These are phyloP conservation scores for Benthosema pterotum DNA, from an alignment of 2,797 vertebrate genomes.

Conservation along the genomic window DNA sequence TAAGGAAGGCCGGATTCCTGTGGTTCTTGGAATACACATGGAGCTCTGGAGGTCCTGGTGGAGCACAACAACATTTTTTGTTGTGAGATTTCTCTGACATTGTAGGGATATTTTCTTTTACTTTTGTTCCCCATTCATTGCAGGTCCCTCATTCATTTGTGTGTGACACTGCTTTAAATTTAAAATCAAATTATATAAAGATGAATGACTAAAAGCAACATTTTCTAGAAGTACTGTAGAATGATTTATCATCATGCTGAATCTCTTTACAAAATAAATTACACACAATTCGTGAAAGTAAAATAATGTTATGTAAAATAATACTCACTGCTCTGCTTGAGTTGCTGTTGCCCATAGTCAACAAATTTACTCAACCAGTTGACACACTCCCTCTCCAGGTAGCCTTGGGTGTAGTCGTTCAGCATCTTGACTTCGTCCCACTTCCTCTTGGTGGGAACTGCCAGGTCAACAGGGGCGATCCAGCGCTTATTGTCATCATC, in stretches of 20 bases:
- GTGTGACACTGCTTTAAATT: too few relatives aligned
- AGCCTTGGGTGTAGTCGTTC: constrained; percentile 78
- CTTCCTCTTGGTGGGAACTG: constrained; percentile 61
- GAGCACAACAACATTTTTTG: too few relatives aligned
- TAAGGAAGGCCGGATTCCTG: accelerated
- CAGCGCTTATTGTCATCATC: constrained; percentile 25
- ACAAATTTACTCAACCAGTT: constrained; percentile 68
- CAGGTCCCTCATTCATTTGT: not conserved
- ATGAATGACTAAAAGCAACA: too few relatives aligned
- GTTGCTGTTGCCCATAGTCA: accelerated
- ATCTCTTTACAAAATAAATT: too few relatives aligned
- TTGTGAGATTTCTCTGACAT: too few relatives aligned
- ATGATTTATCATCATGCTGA: too few relatives aligned
- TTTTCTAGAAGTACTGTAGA: too few relatives aligned
- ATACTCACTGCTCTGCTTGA: not conserved
- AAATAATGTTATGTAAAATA: not conserved
- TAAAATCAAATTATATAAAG: too few relatives aligned
- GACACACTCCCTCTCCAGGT: constrained; percentile 78
- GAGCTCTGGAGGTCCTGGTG: too few relatives aligned
- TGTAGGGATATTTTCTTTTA: not conserved
- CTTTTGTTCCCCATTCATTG: not conserved
- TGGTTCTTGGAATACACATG: not conserved
- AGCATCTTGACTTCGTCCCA: constrained; percentile 71
- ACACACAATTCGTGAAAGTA: not conserved
- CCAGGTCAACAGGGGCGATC: constrained; percentile 29